These are phyloP conservation scores for Cryptocephalus primarius DNA, from an alignment of 2,888 invertebrate genomes.

Conservation along the genomic window DNA sequence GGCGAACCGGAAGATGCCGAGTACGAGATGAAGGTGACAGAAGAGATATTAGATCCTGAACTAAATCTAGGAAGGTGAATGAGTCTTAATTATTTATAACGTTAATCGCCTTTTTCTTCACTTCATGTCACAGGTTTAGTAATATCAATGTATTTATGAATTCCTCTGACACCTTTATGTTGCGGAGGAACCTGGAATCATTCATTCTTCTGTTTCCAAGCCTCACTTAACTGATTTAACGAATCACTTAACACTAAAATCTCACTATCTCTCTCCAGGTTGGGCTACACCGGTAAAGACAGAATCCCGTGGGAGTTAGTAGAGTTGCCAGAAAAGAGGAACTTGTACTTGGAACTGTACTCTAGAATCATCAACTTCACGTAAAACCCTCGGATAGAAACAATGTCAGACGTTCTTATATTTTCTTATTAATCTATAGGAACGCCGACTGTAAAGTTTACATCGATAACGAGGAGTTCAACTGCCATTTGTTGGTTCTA, in stretches of 20 bases:
- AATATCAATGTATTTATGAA: too few species aligned
- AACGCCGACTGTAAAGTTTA: constrained; percentile 57
- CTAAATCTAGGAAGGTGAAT: constrained; percentile 39
- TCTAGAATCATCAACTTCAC: constrained; percentile 54
- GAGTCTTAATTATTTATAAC: neutral
- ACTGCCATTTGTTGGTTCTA: constrained; percentile 56
- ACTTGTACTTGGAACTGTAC: constrained; percentile 54
- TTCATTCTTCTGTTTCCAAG: too few species aligned
- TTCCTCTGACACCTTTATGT: too few species aligned
- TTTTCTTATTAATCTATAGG: constrained; percentile 32
- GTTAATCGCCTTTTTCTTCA: too few species aligned
- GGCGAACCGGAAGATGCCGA: constrained; percentile 25
- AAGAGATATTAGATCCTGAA: constrained; percentile 36
- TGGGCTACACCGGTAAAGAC: constrained; percentile 42
- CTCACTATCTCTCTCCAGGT: constrained; percentile 4
- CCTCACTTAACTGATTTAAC: too few species aligned
- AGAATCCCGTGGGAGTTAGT: constrained; percentile 53
- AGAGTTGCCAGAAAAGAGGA: constrained; percentile 53
- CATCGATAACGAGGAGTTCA: constrained; percentile 54
- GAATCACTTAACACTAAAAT: too few species aligned
- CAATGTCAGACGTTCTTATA: neutral
- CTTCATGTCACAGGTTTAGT: too few species aligned
- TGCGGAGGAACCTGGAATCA: too few species aligned
- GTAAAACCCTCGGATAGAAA: constrained; percentile 35
- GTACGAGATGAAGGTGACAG: constrained; percentile 31